Evolutionary conservation across 2,888 invertebrate genomes (phyloP).

Genomic region (Agriotes lineatus): DNA sequence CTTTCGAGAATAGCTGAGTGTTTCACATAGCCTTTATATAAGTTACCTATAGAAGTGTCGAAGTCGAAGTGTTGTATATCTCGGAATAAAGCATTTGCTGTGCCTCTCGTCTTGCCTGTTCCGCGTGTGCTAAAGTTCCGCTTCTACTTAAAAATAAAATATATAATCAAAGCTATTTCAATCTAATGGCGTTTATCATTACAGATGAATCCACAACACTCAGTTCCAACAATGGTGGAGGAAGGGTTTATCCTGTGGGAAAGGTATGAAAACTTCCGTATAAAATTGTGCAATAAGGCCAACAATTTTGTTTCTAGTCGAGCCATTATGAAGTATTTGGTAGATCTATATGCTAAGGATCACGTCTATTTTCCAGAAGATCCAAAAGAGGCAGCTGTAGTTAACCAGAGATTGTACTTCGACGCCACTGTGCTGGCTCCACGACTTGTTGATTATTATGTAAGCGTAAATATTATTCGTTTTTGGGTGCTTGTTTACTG

Average conservation of each 20-base stretch:
- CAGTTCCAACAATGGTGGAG: constrained; percentile 80
- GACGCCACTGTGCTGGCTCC: constrained; percentile 71
- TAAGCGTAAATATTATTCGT: constrained; percentile 61
- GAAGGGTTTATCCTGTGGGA: constrained; percentile 79
- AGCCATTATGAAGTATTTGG: constrained; percentile 76
- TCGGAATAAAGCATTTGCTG: too few species aligned
- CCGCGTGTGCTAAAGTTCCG: too few species aligned
- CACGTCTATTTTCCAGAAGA: constrained; percentile 76
- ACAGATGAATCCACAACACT: constrained; percentile 80
- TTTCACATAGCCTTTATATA: too few species aligned
- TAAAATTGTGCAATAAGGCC: too few species aligned
- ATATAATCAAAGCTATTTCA: neutral
- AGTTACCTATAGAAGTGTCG: too few species aligned
- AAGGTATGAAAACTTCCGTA: constrained; percentile 67
- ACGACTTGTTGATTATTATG: constrained; percentile 70
- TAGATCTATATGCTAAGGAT: constrained; percentile 74
- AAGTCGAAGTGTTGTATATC: too few species aligned
- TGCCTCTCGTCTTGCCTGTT: too few species aligned
- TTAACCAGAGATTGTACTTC: constrained; percentile 75
- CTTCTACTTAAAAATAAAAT: too few species aligned
- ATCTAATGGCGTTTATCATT: too few species aligned
- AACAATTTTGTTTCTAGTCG: constrained; percentile 69
- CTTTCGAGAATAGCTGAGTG: too few species aligned
- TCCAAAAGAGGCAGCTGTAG: constrained; percentile 71
- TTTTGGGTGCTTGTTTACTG: too few species aligned